These are phyloP conservation scores for Pocota personata DNA, from an alignment of 2,888 invertebrate genomes.

Conservation along the genomic window DNA sequence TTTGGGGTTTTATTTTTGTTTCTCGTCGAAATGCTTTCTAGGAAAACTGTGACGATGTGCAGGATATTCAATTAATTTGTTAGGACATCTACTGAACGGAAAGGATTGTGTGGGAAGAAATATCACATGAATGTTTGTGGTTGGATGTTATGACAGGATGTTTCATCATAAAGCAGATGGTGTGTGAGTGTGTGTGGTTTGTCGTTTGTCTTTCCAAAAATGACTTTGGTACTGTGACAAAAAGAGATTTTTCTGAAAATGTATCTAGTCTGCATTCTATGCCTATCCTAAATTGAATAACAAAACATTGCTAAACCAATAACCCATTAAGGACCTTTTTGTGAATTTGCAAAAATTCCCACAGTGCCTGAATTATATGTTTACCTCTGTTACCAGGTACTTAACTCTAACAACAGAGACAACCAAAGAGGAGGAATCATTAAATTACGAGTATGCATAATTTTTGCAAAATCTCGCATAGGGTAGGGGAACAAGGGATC, in stretches of 20 bases:
- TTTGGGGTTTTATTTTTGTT: not conserved
- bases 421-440: constrained; percentile 1
- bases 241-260: not conserved
- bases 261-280: not conserved
- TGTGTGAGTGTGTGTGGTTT: constrained; percentile 6
- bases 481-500: not conserved
- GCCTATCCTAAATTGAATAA: constrained; percentile 18
- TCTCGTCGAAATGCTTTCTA: constrained; percentile 14
- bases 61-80: constrained; percentile 66
- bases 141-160: constrained; percentile 46
- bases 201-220: not conserved
- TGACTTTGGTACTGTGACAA: not conserved
- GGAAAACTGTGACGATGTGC: constrained; percentile 33
- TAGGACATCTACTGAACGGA: constrained; percentile 35
- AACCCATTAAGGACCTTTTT: constrained; percentile 25
- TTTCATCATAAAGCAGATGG: constrained; percentile 47
- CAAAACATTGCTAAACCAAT: constrained; percentile 39
- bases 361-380: constrained; percentile 68
- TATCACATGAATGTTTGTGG: constrained; percentile 12
- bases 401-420: constrained; percentile 56
- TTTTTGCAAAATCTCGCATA: constrained; percentile 53
- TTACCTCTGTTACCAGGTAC: constrained; percentile 70
- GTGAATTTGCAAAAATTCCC: constrained; percentile 52
- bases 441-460: constrained; percentile 69
- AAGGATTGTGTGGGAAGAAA: constrained; percentile 16